Conservation (phyloP, 2,113 vertebrate species). For the Merops nubicus region DNA sequence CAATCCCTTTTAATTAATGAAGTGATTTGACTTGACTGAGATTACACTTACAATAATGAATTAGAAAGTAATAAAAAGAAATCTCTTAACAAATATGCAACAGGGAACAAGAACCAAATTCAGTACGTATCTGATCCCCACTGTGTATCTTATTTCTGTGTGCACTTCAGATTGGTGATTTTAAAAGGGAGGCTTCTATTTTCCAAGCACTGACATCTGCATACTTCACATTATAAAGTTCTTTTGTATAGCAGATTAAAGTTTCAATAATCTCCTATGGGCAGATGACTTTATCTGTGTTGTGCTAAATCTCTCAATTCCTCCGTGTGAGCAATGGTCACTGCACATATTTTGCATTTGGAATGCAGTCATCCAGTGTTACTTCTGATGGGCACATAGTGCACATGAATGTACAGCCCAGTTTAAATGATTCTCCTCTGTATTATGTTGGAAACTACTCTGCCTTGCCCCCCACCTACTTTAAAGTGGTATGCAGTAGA, state of each 20-base stretch:
- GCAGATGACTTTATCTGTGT: neutral
- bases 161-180: neutral
- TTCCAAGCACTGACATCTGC: neutral
- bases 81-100: slow-evolving; percentile 48
- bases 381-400: neutral
- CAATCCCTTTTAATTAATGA: slow-evolving; percentile 93
- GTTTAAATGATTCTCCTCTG: neutral
- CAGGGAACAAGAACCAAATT: slow-evolving; percentile 12
- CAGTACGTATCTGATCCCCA: neutral
- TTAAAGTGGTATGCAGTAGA: neutral
- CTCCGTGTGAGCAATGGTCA: neutral
- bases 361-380: neutral
- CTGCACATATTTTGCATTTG: neutral
- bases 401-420: neutral
- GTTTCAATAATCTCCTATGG: neutral
- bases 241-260: slow-evolving; percentile 2
- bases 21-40: slow-evolving; percentile 86
- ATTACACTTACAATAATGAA: slow-evolving; percentile 82
- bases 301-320: neutral
- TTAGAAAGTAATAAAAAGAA: slow-evolving; percentile 77
- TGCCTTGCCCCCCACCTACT: rapidly evolving
- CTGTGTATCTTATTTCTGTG: neutral
- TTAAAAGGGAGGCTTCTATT: slow-evolving; percentile 15
- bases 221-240: neutral
- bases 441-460: neutral